Evolutionary conservation across 2,888 invertebrate genomes (phyloP), one percentile per base, ranked within the genome.

Genomic region (Chrysina gloriosa): DNA sequence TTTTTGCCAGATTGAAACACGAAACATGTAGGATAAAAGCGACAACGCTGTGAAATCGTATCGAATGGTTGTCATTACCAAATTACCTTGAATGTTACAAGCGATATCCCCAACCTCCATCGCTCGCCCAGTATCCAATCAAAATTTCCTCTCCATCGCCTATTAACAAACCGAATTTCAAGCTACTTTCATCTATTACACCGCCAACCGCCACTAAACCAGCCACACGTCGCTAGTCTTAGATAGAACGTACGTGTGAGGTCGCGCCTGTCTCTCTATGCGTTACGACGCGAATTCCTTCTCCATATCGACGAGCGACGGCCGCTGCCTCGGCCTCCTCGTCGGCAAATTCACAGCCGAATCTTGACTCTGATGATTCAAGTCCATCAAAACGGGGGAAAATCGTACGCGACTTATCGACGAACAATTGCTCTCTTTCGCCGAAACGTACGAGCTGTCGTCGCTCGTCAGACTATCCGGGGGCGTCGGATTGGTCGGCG

Each of bases 371-470:
- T 87, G 87, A 58, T 84, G 82, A 0, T 87, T 86, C 73, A 89
- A 83, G 77, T 90, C 92, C 73, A 90, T 84, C 77, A 91, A 82
- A 27, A 90, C 88, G 0, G 94, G 94, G 54, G 93, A 94, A 83
- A 93, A 93, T 67, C 91, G 86, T 68, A 92, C 94, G 9, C 93
- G 85, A 36, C 90, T 89, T 70, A 88, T 88, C n/a, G 90, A 90
- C 23, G 89, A 89, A 68, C 89, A 76, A 52, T 72, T 73, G 69
- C 86, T 89, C 77, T 93, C 94, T 77, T 93, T 88, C 14, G 95
- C 95, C 5, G 95, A 95, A 74, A 94, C 90, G 81, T 95, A 96
- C 45, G 94, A 94, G 77, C 93, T 93, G 78, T 95, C 95, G 21
- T 96, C 96, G 77, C 94, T 93, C 0, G 93, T 91, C 69, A 94